A percentile compares a stretch with the other conserved stretches of the same genome.
phyloP scores from a whole-genome alignment of 2,797 vertebrate species.

The Poliocrania exsul region DNA sequence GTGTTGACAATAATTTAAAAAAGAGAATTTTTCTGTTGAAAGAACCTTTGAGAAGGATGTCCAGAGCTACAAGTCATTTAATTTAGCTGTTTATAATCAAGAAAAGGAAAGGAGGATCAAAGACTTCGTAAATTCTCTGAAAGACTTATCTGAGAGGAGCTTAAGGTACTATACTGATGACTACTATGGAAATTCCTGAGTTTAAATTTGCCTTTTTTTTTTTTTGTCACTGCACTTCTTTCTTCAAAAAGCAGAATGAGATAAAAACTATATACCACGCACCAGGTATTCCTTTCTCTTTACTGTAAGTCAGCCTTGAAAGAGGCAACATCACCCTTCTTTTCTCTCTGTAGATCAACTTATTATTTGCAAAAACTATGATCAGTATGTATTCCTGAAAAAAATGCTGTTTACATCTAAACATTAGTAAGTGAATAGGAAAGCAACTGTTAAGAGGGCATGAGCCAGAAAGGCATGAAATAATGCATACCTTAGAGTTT shows the following conservation, averaged over 20 bases:
- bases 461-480: neutral
- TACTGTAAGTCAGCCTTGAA: neutral
- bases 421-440: neutral
- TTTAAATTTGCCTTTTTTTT: neutral
- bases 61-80: neutral
- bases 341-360: neutral
- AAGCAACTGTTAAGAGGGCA: neutral
- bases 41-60: neutral
- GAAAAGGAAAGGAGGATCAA: neutral
- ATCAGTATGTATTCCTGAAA: neutral
- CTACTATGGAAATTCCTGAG: neutral
- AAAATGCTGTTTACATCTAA: neutral
- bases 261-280: neutral
- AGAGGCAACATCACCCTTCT: neutral
- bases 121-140: neutral
- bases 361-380: neutral
- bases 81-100: neutral
- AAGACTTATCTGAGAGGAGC: neutral
- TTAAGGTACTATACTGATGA: neutral
- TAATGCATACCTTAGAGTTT: neutral
- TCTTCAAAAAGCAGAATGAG: neutral
- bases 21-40: neutral
- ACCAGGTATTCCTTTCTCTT: neutral
- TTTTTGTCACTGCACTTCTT: neutral
- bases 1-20: neutral